A percentile compares a stretch with the other conserved stretches of the same genome.
These are phyloP conservation scores for Craseonycteris thonglongyai DNA, from an alignment of 2,113 vertebrate genomes.

Conservation along the genomic window DNA sequence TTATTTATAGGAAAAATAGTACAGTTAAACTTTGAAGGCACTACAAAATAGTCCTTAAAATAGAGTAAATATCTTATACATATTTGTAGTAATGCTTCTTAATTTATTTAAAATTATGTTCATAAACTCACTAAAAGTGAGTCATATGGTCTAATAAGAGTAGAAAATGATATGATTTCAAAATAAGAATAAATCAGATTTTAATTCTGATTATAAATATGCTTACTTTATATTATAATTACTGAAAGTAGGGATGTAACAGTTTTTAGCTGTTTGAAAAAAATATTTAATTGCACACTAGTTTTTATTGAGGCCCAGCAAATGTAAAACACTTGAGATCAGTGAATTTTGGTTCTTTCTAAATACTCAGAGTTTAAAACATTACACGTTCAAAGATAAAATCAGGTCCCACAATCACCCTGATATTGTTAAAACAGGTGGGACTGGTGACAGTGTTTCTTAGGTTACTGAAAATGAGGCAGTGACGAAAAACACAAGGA, in stretches of 20 bases:
- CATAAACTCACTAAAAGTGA: not conserved
- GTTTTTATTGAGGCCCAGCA: constrained; percentile 7
- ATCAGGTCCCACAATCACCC: not conserved
- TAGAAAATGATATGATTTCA: not conserved
- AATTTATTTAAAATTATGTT: constrained; percentile 25
- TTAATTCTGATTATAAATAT: not conserved
- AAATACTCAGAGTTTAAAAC: not conserved
- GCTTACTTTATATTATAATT: not conserved
- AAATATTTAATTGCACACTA: not conserved
- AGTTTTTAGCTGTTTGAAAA: not conserved
- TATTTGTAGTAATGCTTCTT: not conserved
- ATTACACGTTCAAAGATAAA: not conserved
- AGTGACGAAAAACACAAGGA: not conserved
- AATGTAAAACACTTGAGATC: constrained; percentile 19
- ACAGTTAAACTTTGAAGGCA: not conserved
- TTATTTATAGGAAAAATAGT: not conserved
- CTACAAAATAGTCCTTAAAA: not conserved
- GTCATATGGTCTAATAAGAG: not conserved
- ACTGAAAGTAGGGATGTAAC: not conserved
- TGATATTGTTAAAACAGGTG: not conserved
- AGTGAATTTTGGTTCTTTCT: not conserved
- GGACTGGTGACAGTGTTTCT: not conserved
- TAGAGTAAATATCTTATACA: not conserved
- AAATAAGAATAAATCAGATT: not conserved
- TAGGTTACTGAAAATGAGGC: not conserved